Percentiles rank a stretch among this genome's conserved stretches.
phyloP scores from a whole-genome alignment of 2,888 invertebrate species.

The Encarsia formosa region DNA sequence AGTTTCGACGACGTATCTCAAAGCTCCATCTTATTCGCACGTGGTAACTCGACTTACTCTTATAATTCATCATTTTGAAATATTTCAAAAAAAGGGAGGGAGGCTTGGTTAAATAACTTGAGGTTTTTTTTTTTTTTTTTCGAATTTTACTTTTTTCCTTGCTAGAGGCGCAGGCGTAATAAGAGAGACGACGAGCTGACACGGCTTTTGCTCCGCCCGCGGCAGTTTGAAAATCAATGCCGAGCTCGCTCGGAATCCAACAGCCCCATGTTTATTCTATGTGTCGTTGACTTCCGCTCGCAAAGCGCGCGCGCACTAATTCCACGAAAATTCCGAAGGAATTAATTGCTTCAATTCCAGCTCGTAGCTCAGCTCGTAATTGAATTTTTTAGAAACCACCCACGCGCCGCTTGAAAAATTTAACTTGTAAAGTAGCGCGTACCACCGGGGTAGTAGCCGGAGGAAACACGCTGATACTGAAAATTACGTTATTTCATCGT shows the following conservation, averaged over 20 bases:
- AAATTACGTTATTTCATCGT: no score
- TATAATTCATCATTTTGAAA: no score
- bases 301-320: neutral
- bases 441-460: neutral
- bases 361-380: neutral
- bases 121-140: no score
- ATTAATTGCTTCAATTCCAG: neutral
- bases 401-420: neutral
- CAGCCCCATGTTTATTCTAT: neutral
- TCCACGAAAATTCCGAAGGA: neutral
- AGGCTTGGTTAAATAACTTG: no score
- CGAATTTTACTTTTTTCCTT: no score
- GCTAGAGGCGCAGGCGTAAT: no score
- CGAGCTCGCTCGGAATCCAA: neutral
- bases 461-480: no score
- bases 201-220: neutral
- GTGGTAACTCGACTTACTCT: no score
- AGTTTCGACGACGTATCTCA: no score
- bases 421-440: neutral
- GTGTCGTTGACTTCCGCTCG: neutral
- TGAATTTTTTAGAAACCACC: constrained; percentile 6
- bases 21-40: no score
- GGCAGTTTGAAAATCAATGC: constrained; percentile 14
- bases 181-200: neutral
- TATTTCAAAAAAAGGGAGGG: no score